Conservation (phyloP, 2,113 vertebrate species). For the Neoarius graeffei region DNA sequence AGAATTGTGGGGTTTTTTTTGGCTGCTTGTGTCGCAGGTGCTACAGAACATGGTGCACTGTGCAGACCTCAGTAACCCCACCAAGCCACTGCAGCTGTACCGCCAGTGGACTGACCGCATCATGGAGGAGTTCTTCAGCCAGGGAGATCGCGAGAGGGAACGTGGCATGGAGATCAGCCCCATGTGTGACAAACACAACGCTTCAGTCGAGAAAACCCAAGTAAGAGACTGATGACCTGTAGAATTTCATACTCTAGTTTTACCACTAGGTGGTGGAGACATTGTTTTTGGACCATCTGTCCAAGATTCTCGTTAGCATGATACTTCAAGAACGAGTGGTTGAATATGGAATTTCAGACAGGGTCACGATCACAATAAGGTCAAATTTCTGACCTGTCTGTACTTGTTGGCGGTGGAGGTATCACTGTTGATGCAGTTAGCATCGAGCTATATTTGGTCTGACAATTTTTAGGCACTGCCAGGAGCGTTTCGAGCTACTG, state of each 20-base stretch:
- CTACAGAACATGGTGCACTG: slow-evolving; percentile 99
- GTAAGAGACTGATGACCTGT: slow-evolving; percentile 62
- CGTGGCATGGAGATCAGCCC: slow-evolving; percentile 99
- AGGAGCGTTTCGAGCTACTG: too few species aligned
- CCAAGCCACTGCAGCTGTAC: slow-evolving; percentile 94
- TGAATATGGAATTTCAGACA: not conserved
- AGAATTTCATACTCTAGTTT: not conserved
- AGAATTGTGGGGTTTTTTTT: not conserved
- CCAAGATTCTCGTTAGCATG: not conserved
- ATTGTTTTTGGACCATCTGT: not conserved
- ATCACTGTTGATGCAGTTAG: not conserved
- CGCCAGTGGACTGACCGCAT: slow-evolving; percentile 97
- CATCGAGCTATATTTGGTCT: not conserved
- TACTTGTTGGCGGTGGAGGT: not conserved
- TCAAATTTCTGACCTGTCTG: not conserved
- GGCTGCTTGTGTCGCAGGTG: slow-evolving; percentile 73
- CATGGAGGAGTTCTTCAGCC: slow-evolving; percentile 98
- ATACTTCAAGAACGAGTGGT: not conserved
- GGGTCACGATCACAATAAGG: not conserved
- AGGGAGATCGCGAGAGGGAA: slow-evolving; percentile 94
- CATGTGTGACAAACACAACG: slow-evolving; percentile 99
- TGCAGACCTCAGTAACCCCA: slow-evolving; percentile 97
- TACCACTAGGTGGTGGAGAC: not conserved
- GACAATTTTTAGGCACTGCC: not conserved
- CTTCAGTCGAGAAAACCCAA: slow-evolving; percentile 97